These are phyloP conservation scores for Pardosa pseudoannulata DNA, from an alignment of 2,888 invertebrate genomes.

Conservation along the genomic window DNA sequence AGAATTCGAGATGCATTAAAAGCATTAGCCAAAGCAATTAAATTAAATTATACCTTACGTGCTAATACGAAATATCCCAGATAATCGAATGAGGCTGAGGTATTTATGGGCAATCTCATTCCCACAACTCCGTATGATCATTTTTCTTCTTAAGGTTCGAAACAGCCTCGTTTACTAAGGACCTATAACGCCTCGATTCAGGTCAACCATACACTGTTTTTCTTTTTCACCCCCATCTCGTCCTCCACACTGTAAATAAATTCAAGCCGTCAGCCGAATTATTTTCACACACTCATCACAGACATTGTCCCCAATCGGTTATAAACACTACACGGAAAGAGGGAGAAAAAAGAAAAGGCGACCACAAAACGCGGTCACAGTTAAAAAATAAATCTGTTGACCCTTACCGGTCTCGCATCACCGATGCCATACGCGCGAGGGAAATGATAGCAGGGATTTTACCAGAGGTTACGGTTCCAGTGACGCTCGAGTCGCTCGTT, in stretches of 20 bases:
- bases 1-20: too few relatives aligned
- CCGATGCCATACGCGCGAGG: not conserved
- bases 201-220: not conserved
- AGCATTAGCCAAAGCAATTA: too few relatives aligned
- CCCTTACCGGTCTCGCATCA: slow-evolving; percentile 7
- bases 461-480: slow-evolving; percentile 7
- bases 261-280: not conserved
- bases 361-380: slow-evolving; percentile 14
- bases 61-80: too few relatives aligned
- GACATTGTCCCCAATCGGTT: slow-evolving; percentile 15
- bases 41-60: too few relatives aligned
- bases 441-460: not conserved
- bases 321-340: not conserved
- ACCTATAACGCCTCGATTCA: too few relatives aligned
- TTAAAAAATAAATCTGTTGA: slow-evolving; percentile 14
- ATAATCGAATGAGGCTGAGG: too few relatives aligned
- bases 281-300: slow-evolving; percentile 4
- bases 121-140: too few relatives aligned
- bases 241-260: not conserved
- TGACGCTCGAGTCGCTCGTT: not conserved
- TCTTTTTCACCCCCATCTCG: not conserved
- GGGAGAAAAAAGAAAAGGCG: not conserved
- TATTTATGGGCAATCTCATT: too few relatives aligned
- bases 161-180: too few relatives aligned
- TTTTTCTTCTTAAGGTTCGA: too few relatives aligned